Evolutionary conservation across 1,140 invertebrate genomes (phyloP), one percentile per base, ranked within the genome.

Genomic region (silkworm (Bombyx mori)): DNA sequence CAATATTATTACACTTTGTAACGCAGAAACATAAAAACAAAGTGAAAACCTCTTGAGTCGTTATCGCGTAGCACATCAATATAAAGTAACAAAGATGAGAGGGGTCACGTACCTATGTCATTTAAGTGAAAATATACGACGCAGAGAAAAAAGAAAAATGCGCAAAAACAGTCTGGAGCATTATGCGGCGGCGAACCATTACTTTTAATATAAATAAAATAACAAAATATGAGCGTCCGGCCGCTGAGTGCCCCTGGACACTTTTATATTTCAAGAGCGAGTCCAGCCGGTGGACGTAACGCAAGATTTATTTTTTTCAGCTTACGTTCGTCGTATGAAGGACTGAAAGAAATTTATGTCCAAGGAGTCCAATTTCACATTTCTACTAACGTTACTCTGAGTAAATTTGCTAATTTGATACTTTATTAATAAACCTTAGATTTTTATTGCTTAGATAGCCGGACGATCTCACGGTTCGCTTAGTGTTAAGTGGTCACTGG

Each of bases 121-220:
- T 81, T 82, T 81, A 85, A 87, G 82, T 84, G 82, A 86, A 83
- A 86, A 86, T 83, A 83, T 86, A 86, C 79, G 80, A 73, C 74
- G 71, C 68, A 59, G 62, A 71, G 73, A 76, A 82, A 77, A 71
- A 79, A 83, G 79, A 82, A 72, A 82, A 84, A 82, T 79, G 77
- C 65, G 71, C 71, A 79, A 79, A 83, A 85, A 82, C 71, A 66
- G 75, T 79, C 79, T 69, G 68, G 75, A 77, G 75, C 77, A 79
- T 83, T 84, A 82, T 82, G 75, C 71, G 67, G 71, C 74, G 73
- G 63, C 68, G 58, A 62, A 81, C 79, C 82, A 87, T 87, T 87
- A 87, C 83, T 87, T 87, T 87, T 87, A 82, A 87, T 87, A 87
- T 87, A 87, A 87, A 87, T 84, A 85, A 87, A 87, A 87, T 85